Conservation (phyloP, 2,797 vertebrate genomes). For the Ataeniobius toweri region DNA sequence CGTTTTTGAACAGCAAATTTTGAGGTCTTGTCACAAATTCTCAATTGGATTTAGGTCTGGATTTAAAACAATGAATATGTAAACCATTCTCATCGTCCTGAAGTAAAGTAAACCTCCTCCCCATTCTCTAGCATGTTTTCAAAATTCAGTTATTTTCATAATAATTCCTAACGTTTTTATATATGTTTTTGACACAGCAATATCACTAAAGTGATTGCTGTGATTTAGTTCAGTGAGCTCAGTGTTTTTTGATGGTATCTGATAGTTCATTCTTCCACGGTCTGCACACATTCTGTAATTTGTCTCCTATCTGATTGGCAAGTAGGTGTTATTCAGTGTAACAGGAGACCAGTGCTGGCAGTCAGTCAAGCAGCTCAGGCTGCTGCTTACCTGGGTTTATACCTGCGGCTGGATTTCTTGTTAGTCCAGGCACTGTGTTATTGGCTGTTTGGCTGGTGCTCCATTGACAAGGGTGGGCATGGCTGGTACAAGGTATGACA, state of each 20-base stretch:
- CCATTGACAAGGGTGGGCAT: constrained; percentile 26
- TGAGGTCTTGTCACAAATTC: neutral
- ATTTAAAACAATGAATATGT: neutral
- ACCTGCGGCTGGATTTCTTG: constrained; percentile 35
- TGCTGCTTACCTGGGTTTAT: constrained; percentile 42
- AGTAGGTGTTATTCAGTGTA: constrained; percentile 53
- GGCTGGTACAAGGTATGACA: constrained; percentile 56
- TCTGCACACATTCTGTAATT: constrained; percentile 50
- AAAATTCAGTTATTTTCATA: neutral
- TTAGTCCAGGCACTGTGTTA: constrained; percentile 41
- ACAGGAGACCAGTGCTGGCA: constrained; percentile 54
- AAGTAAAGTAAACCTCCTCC: neutral
- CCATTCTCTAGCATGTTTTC: neutral
- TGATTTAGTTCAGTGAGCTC: constrained; percentile 34
- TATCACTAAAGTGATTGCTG: constrained; percentile 30
- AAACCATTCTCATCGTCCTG: neutral
- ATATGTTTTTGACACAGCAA: constrained; percentile 22
- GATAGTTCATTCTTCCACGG: constrained; percentile 29
- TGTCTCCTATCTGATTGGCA: constrained; percentile 69
- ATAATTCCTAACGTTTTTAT: constrained; percentile 33
- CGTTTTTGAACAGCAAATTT: neutral
- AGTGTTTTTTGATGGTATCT: constrained; percentile 20
- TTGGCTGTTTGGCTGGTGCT: constrained; percentile 44
- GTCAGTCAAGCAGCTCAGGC: constrained; percentile 45
- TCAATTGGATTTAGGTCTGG: neutral